Percentiles rank a stretch among this genome's conserved stretches.
Evolutionary conservation across 2,113 vertebrate species (phyloP).

Genomic region (Loxodonta africana): DNA sequence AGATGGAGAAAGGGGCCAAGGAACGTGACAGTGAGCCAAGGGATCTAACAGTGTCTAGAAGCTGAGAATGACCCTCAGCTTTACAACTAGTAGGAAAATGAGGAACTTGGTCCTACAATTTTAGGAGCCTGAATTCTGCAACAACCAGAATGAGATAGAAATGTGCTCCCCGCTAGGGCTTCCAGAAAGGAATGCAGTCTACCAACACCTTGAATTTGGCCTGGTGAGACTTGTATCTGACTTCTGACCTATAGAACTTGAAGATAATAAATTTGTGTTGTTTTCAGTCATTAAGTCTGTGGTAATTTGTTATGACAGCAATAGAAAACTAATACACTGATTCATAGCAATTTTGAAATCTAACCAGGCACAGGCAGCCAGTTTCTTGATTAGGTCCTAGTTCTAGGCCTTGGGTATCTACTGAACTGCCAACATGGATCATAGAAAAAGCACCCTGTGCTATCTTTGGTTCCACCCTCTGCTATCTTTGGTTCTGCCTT

Average conservation of each 20-base stretch:
- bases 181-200: background rate
- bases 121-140: background rate
- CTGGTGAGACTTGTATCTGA: background rate
- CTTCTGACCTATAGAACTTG: background rate
- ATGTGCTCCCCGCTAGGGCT: background rate
- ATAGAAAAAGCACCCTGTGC: background rate
- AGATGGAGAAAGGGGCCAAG: background rate
- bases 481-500: background rate
- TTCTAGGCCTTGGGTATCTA: background rate
- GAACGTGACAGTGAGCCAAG: background rate
- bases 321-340: background rate
- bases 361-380: background rate
- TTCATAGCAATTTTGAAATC: background rate
- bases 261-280: background rate
- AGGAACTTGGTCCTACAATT: background rate
- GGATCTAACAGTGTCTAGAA: background rate
- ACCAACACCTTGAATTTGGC: background rate
- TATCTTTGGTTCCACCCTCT: background rate
- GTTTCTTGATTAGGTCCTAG: background rate
- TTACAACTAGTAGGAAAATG: background rate
- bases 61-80: background rate
- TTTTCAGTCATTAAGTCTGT: too few relatives aligned
- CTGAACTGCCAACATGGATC: too few relatives aligned
- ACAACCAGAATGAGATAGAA: background rate
- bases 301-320: background rate